A percentile compares a stretch with the other conserved stretches of the same genome.
Evolutionary conservation across 2,888 invertebrate genomes (phyloP).

Genomic region (Amblyteles armatorius): DNA sequence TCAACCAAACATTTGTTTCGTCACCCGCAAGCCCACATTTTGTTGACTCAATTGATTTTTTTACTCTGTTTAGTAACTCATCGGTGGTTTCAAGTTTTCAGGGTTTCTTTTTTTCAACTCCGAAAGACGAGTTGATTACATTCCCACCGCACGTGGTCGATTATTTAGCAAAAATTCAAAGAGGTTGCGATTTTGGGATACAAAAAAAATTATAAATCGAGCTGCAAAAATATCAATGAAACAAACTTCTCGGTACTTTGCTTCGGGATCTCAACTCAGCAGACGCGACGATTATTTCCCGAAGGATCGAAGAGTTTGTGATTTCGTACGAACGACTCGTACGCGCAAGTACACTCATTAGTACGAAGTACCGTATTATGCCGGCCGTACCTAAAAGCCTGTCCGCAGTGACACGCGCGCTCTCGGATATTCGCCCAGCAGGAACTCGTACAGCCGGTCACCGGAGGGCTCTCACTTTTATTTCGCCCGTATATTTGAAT

Average conservation of each 20-base stretch:
- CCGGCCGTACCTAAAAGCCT: background rate
- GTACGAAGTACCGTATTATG: background rate
- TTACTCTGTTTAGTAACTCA: background rate
- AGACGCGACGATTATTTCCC: background rate
- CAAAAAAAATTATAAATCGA: no score
- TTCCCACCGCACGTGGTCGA: no score
- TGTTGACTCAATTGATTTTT: no score
- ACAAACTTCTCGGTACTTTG: background rate
- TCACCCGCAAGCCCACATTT: no score
- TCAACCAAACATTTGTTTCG: background rate
- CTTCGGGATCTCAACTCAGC: background rate
- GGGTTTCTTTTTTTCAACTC: background rate
- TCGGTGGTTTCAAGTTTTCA: background rate
- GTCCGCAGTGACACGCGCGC: background rate
- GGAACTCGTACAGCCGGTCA: background rate
- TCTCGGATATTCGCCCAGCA: background rate
- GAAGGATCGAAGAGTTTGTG: background rate
- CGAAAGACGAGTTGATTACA: no score
- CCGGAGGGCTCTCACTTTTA: constrained; percentile 58
- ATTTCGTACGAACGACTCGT: background rate
- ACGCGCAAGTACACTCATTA: background rate
- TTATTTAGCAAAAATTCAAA: no score
- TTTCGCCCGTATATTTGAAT: constrained; percentile 69
- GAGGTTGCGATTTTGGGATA: background rate
- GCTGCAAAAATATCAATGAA: no score